A percentile compares a stretch with the other conserved stretches of the same genome.
Evolutionary conservation across 2,888 invertebrate species (phyloP).

Genomic region (Agrochola circellaris): DNA sequence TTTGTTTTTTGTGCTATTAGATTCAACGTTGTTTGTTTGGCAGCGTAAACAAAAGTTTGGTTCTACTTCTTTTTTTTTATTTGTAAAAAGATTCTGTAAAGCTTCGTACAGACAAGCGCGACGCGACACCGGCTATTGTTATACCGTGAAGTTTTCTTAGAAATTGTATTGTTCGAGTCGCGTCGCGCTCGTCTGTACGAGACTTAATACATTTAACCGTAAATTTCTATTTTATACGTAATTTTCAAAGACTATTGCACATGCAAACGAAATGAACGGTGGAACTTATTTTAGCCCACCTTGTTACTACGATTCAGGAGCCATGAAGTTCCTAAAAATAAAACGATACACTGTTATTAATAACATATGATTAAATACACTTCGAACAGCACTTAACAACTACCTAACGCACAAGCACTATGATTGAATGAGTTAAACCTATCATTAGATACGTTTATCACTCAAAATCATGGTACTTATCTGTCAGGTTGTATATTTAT

Average conservation of each 20-base stretch:
- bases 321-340: slow-evolving; percentile 26
- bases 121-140: too few species aligned
- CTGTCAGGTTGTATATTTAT: background rate
- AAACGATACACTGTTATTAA: slow-evolving; percentile 22
- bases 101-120: too few species aligned
- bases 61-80: background rate
- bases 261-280: background rate
- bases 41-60: background rate
- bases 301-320: slow-evolving; percentile 18
- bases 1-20: background rate
- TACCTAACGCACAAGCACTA: slow-evolving; percentile 7
- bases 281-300: background rate
- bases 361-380: slow-evolving; percentile 37
- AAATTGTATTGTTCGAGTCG: too few species aligned
- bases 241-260: background rate
- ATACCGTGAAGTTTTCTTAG: too few species aligned
- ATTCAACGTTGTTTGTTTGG: background rate
- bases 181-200: too few species aligned
- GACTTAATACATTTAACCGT: background rate
- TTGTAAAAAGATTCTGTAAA: background rate
- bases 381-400: slow-evolving; percentile 13
- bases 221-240: background rate
- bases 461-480: slow-evolving; percentile 9
- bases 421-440: slow-evolving; percentile 27
- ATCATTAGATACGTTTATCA: slow-evolving; percentile 42